A percentile compares a stretch with the other conserved stretches of the same genome.
These are phyloP conservation scores for Danio tinwini DNA, from an alignment of 2,797 vertebrate species.

Conservation along the genomic window DNA sequence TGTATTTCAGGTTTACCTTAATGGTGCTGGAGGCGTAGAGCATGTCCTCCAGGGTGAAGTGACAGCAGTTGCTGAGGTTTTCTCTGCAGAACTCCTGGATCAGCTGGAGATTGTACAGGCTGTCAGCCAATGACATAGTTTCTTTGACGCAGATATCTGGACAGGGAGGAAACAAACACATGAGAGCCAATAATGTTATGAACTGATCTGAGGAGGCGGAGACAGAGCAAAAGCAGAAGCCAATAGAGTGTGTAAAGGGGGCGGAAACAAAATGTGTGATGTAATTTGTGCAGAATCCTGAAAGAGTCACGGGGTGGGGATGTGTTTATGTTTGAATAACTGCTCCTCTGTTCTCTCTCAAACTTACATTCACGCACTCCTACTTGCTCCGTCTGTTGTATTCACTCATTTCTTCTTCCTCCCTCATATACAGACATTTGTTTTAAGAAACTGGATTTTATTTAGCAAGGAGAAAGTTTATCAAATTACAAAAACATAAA, in stretches of 20 bases:
- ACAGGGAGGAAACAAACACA: slow-evolving; percentile 36
- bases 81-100: slow-evolving; percentile 95
- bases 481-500: background rate
- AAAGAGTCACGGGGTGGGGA: slow-evolving; percentile 46
- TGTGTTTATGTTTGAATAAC: slow-evolving; percentile 79
- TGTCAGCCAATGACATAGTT: slow-evolving; percentile 97
- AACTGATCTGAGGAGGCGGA: background rate
- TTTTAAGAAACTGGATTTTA: background rate
- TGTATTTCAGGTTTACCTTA: slow-evolving; percentile 82
- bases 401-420: background rate
- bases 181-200: background rate
- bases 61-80: slow-evolving; percentile 95
- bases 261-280: slow-evolving; percentile 38
- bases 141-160: slow-evolving; percentile 97
- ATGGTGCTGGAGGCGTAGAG: slow-evolving; percentile 93
- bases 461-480: background rate
- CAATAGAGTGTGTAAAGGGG: background rate
- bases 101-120: slow-evolving; percentile 95
- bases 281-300: slow-evolving; percentile 32
- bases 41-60: slow-evolving; percentile 97
- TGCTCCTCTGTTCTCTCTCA: slow-evolving; percentile 38
- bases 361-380: slow-evolving; percentile 27
- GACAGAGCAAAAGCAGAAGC: slow-evolving; percentile 8
- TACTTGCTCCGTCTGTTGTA: slow-evolving; percentile 6
- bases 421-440: background rate